Percentiles rank a stretch among this genome's conserved stretches.
Evolutionary conservation across 2,113 vertebrate genomes (phyloP).

Genomic region (Oreotrochilus melanogaster): DNA sequence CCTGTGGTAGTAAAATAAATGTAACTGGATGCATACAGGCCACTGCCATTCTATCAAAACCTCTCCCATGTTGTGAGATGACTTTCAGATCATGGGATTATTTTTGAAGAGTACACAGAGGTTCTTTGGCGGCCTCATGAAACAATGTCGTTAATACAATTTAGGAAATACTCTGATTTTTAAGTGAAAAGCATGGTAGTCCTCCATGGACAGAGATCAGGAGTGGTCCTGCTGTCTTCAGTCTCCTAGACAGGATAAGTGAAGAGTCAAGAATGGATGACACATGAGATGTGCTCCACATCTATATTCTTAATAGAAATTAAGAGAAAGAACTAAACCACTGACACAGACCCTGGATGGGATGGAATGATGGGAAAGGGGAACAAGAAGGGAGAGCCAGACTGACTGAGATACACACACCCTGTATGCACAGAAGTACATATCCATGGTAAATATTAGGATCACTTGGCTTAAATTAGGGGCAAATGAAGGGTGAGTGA

Average conservation of each 20-base stretch:
- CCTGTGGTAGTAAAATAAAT: background rate
- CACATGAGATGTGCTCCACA: background rate
- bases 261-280: background rate
- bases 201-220: background rate
- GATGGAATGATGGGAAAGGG: background rate
- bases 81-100: background rate
- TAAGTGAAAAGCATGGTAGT: background rate
- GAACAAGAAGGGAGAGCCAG: background rate
- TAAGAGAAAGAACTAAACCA: background rate
- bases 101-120: background rate
- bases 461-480: background rate
- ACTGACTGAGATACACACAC: background rate
- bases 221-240: background rate
- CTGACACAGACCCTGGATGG: background rate
- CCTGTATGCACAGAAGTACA: background rate
- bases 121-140: background rate
- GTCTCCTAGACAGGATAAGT: rapidly evolving
- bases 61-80: background rate
- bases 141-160: background rate
- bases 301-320: rapidly evolving
- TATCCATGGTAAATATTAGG: background rate
- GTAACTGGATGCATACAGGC: background rate
- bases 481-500: background rate
- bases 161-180: background rate
- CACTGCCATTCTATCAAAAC: background rate